These are phyloP conservation scores for Arctia plantaginis DNA, from an alignment of 2,888 invertebrate genomes.

Conservation along the genomic window DNA sequence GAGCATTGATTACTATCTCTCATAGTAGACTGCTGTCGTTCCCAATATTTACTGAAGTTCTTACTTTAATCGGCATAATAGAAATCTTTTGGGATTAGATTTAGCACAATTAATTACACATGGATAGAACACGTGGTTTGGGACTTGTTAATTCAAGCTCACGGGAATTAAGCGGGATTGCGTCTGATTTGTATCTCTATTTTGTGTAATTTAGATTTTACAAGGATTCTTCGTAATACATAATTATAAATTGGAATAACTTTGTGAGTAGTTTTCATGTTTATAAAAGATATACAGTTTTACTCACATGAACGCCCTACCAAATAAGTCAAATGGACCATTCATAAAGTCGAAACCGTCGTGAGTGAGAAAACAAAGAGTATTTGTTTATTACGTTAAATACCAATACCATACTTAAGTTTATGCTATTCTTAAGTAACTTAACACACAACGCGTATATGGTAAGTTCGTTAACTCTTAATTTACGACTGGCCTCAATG, in stretches of 20 bases:
- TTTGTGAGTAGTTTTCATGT: background rate
- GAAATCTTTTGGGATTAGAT: background rate
- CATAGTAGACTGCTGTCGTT: background rate
- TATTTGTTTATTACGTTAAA: too few species aligned
- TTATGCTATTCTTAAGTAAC: background rate
- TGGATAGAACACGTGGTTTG: background rate
- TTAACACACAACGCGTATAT: background rate
- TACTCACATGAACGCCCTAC: background rate
- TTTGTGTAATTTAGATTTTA: background rate
- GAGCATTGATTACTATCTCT: background rate
- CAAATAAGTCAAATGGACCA: background rate
- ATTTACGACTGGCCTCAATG: slow-evolving; percentile 48
- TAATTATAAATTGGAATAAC: background rate
- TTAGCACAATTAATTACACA: background rate
- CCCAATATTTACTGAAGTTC: background rate
- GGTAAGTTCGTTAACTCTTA: slow-evolving; percentile 44
- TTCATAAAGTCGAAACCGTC: too few species aligned
- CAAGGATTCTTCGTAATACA: background rate
- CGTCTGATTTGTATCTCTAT: background rate
- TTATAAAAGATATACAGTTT: background rate
- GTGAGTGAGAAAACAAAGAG: too few species aligned
- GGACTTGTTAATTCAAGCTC: background rate
- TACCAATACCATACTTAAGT: background rate
- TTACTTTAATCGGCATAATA: background rate
- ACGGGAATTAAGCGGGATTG: background rate